Evolutionary conservation across 2,113 vertebrate genomes (phyloP).

Genomic region (Mus musculus): GRCm39 chr5:126970501-126971000

Average conservation of each 20-base stretch:
- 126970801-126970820: not conserved
- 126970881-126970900: not conserved
- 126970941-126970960: too few species aligned
- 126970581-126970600: accelerated
- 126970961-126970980: not conserved
- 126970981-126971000: not conserved
- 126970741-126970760: not conserved
- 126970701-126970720: too few species aligned
- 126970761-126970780: not conserved
- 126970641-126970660: not conserved
- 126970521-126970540: not conserved
- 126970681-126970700: too few species aligned
- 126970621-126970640: not conserved
- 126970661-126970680: not conserved
- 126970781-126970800: not conserved
- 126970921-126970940: too few species aligned
- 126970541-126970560: not conserved
- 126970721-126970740: accelerated
- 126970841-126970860: accelerated
- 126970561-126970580: not conserved
- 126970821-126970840: not conserved
- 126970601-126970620: too few species aligned
- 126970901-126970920: too few species aligned
- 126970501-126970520: too few species aligned
- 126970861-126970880: not conserved